phyloP scores from a whole-genome alignment of 2,113 vertebrate genomes.

The Anas platyrhynchos region DNA sequence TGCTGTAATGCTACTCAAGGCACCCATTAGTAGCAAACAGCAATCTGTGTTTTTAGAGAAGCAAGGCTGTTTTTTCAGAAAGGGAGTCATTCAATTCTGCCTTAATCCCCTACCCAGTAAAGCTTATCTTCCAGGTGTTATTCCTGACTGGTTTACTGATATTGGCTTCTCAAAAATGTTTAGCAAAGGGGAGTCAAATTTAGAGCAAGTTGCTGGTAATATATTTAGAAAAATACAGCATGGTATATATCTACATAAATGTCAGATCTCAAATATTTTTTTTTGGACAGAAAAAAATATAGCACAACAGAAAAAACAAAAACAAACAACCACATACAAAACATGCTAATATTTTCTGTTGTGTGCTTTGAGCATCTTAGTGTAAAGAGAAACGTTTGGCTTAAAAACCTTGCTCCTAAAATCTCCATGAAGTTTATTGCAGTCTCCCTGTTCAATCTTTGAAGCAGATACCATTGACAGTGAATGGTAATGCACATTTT shows the following conservation, averaged over 20 bases:
- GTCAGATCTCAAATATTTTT: neutral
- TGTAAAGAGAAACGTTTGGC: neutral
- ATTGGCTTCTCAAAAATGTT: neutral
- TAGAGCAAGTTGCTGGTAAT: neutral
- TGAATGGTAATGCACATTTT: neutral
- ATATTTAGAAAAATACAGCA: neutral
- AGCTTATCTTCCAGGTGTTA: conserved; percentile 45
- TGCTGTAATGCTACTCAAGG: conserved; percentile 61
- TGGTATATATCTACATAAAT: neutral
- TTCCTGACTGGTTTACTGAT: neutral
- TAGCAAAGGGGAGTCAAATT: neutral
- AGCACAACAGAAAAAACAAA: neutral
- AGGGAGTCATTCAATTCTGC: conserved; percentile 18
- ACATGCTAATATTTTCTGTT: neutral
- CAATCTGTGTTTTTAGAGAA: conserved; percentile 70
- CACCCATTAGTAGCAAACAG: conserved; percentile 55
- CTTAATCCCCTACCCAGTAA: conserved; percentile 43
- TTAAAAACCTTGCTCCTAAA: neutral
- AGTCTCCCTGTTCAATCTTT: neutral
- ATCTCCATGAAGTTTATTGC: neutral
- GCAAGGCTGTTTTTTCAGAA: conserved; percentile 49
- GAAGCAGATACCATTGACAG: neutral
- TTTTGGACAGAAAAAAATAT: neutral
- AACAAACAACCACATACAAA: neutral
- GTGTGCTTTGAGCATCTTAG: neutral